Base-by-base conservation (phyloP, 2,113 vertebrate species). In the Chrysochloris asiatica region DNA sequence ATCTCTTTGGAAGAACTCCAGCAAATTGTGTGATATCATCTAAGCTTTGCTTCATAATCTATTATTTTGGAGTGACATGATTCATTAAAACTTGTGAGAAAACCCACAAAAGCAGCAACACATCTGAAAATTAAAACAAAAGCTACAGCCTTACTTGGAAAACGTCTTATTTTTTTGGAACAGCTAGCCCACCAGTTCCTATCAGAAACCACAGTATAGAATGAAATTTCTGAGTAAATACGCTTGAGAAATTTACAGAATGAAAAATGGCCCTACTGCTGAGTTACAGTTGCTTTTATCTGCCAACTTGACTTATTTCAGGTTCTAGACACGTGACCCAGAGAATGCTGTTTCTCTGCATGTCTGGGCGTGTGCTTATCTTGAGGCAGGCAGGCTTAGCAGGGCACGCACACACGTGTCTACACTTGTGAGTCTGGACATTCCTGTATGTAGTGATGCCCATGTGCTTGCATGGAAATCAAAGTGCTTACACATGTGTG, bases 231-330 rank as follows among this genome's bases (percentile, higher is more conserved):
- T 7, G 28, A 7, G 7, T 0, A 0, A 6, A 0, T 28, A 16
- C 47, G 28, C 43, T 71, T 47, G 9, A 1, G 90, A 22, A 50
- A 47, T 19, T 8, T 6, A 2, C 4, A 2, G 11, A n/a, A 1
- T 11, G 50, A 71, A 24, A 41, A 1, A 3, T 0, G 5, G 75
- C 41, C 26, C 50, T 21, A 13, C 59, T 6, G 11, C 82, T 8
- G 45, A 26, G n/a, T 28, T 6, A 50, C 6, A 0, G 4, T 9
- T 9, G 71, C 47, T 19, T n/a, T 24, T n/a, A 0, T 0, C 2
- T 2, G 41, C 52, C 76, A 24, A 12, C 54, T 10, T 47, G 80
- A 54, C 52, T 41, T 63, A 8, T 16, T 48, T 30, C 30, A 16
- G 48, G 72, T n/a, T 69, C 38, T n/a, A 17, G 71, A 13, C 65